A percentile compares a stretch with the other conserved stretches of the same genome.
Conservation (phyloP, 2,797 vertebrate species). For the Crocidura indochinensis region DNA sequence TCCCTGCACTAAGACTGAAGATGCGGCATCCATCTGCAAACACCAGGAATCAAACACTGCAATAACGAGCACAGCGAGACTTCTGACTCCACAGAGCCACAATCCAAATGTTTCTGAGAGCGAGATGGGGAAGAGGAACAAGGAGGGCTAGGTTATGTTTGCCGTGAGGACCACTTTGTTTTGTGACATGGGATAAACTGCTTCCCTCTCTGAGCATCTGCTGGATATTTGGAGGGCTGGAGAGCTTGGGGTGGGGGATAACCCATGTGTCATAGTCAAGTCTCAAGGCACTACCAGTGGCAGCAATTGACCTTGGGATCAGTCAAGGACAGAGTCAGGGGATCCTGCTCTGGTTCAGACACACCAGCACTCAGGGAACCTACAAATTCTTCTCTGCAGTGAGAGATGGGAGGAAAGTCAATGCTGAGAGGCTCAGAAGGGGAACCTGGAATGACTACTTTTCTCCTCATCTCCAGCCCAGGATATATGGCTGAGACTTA, state of each 20-base stretch:
- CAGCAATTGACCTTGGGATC: constrained; percentile 31
- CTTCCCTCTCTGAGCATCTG: not conserved
- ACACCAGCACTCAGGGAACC: accelerated
- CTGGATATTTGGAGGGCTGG: accelerated
- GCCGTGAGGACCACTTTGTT: not conserved
- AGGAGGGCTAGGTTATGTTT: not conserved
- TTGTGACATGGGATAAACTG: not conserved
- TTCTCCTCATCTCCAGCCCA: not conserved
- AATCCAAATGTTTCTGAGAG: not conserved
- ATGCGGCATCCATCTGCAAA: too few species aligned
- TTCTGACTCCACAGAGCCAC: too few species aligned
- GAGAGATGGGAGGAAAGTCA: too few species aligned
- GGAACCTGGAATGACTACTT: not conserved
- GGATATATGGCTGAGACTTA: constrained; percentile 26
- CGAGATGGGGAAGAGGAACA: not conserved
- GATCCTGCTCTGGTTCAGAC: not conserved
- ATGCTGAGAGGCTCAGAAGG: not conserved
- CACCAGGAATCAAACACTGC: too few species aligned
- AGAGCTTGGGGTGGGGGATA: not conserved
- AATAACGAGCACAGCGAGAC: too few species aligned
- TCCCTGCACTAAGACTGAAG: too few species aligned
- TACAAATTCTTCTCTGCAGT: not conserved
- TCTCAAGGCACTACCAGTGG: constrained; percentile 1
- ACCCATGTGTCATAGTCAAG: not conserved
- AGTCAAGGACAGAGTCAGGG: not conserved